phyloP scores from a whole-genome alignment of 2,888 invertebrate species.

The Rotaria socialis region DNA sequence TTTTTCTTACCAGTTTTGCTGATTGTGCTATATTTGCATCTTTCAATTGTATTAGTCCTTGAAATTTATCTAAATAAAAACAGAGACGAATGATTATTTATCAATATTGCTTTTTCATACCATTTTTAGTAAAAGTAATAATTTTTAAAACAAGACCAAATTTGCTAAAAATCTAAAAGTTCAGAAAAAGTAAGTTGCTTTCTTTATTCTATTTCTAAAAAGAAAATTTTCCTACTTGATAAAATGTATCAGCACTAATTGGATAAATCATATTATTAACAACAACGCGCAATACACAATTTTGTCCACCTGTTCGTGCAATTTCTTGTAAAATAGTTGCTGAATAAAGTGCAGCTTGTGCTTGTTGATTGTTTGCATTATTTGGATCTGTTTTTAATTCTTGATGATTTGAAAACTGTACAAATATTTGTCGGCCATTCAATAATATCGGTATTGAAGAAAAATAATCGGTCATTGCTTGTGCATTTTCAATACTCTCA shows the following conservation, averaged over 20 bases:
- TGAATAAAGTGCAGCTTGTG: slow-evolving; percentile 41
- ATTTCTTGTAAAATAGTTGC: slow-evolving; percentile 43
- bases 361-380: slow-evolving; percentile 46
- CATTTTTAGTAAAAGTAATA: slow-evolving; percentile 97
- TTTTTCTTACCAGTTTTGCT: slow-evolving; percentile 73
- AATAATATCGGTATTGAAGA: slow-evolving; percentile 84
- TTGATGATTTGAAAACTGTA: slow-evolving; percentile 91
- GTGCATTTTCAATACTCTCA: slow-evolving; percentile 86
- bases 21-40: slow-evolving; percentile 93
- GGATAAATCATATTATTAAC: slow-evolving; percentile 98
- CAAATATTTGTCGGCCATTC: slow-evolving; percentile 89
- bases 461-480: slow-evolving; percentile 91
- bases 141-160: slow-evolving; percentile 98
- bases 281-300: slow-evolving; percentile 86
- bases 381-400: slow-evolving; percentile 87
- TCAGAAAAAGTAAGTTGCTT: slow-evolving; percentile 62
- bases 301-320: slow-evolving; percentile 51
- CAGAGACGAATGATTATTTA: no score
- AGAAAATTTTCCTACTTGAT: slow-evolving; percentile 59
- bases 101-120: background rate
- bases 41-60: slow-evolving; percentile 96
- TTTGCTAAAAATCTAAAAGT: slow-evolving; percentile 73
- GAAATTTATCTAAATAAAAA: slow-evolving; percentile 71
- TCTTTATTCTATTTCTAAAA: background rate
- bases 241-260: slow-evolving; percentile 90